A percentile compares a stretch with the other conserved stretches of the same genome.
These are phyloP conservation scores for Chaenodraco wilsoni DNA, from an alignment of 2,797 vertebrate genomes.

Conservation along the genomic window DNA sequence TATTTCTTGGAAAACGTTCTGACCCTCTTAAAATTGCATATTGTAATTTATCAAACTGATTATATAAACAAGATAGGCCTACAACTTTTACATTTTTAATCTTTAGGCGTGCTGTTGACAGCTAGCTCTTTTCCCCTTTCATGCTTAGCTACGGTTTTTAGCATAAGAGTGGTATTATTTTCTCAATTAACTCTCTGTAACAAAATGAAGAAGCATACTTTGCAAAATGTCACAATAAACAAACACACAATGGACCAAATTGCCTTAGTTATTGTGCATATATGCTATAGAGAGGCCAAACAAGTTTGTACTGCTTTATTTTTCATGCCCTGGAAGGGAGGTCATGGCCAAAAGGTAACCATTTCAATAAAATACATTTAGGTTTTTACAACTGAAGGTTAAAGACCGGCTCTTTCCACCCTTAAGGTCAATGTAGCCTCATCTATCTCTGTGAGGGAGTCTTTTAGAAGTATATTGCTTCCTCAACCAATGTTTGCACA, in stretches of 20 bases:
- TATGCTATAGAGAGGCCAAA: not conserved
- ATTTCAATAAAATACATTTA: slow-evolving; percentile 31
- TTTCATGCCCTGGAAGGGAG: slow-evolving; percentile 20
- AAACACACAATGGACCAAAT: not conserved
- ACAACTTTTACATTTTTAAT: not conserved
- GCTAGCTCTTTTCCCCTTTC: not conserved
- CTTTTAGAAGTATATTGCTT: slow-evolving; percentile 45
- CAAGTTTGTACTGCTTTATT: slow-evolving; percentile 3
- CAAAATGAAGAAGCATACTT: not conserved
- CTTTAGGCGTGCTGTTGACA: not conserved
- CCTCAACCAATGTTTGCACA: slow-evolving; percentile 26
- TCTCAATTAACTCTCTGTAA: not conserved
- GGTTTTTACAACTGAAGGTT: slow-evolving; percentile 27
- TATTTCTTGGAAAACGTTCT: not conserved
- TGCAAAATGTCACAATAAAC: not conserved
- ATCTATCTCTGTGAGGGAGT: slow-evolving; percentile 52
- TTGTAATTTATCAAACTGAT: not conserved
- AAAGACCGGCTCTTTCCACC: slow-evolving; percentile 31
- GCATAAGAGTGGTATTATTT: not conserved
- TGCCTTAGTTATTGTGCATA: not conserved
- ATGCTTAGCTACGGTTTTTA: not conserved
- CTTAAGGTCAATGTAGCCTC: slow-evolving; percentile 35
- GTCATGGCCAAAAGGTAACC: slow-evolving; percentile 9
- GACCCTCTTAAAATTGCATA: not conserved
- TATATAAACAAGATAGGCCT: not conserved